phyloP scores from a whole-genome alignment of 2,797 vertebrate genomes.

The Schizothorax lantsangensis region DNA sequence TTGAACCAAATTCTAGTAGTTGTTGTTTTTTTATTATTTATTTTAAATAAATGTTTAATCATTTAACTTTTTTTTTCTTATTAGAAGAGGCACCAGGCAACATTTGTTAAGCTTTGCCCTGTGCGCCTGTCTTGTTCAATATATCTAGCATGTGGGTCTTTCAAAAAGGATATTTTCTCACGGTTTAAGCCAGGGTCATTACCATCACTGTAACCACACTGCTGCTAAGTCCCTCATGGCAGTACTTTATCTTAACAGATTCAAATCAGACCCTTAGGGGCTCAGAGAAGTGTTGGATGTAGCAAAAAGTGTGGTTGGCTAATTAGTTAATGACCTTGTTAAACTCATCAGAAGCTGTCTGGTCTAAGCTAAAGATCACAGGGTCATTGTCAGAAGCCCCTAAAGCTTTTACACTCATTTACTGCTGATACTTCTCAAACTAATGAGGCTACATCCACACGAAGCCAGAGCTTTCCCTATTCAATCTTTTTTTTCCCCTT shows the following conservation, averaged over 20 bases:
- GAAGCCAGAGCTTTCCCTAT: no score
- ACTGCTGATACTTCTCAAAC: constrained; percentile 29
- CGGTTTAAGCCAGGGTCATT: neutral
- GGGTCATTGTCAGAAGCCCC: constrained; percentile 28
- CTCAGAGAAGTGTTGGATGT: neutral
- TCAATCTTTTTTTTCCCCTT: no score
- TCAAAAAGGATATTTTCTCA: constrained; percentile 38
- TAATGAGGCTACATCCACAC: neutral
- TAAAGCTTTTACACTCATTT: constrained; percentile 15
- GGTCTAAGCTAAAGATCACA: constrained; percentile 21
- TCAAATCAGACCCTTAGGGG: constrained; percentile 21
- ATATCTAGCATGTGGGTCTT: constrained; percentile 33
- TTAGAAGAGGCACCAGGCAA: constrained; percentile 37
- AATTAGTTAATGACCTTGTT: constrained; percentile 49
- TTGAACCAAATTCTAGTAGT: neutral
- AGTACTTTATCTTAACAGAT: constrained; percentile 35
- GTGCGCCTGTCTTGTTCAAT: constrained; percentile 22
- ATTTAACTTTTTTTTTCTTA: neutral
- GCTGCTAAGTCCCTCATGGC: constrained; percentile 19
- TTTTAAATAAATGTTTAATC: constrained; percentile 12
- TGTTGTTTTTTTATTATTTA: neutral
- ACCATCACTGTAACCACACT: neutral
- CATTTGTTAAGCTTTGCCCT: constrained; percentile 25
- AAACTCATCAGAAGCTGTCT: constrained; percentile 31
- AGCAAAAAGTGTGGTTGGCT: constrained; percentile 26